Percentiles rank a stretch among this genome's conserved stretches.
Conservation (phyloP, 2,797 vertebrate species). For the Dallia pectoralis region DNA sequence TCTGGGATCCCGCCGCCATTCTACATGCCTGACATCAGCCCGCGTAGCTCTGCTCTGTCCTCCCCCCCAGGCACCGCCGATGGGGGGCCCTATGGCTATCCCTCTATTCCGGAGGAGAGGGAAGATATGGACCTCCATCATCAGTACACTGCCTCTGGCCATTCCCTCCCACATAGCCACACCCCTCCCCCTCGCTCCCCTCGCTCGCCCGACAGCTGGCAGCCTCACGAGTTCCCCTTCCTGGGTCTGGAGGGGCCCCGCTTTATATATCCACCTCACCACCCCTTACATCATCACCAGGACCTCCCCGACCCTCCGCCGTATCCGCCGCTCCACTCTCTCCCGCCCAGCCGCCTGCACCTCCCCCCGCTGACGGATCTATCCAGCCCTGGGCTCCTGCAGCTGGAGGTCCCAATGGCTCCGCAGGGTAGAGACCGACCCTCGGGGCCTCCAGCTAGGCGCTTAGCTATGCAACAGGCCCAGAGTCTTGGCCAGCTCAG, state of each 20-base stretch:
- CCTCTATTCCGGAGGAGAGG: conserved; percentile 93
- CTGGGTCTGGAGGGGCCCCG: conserved; percentile 88
- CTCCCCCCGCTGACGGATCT: conserved; percentile 85
- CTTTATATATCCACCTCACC: conserved; percentile 90
- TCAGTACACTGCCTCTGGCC: conserved; percentile 86
- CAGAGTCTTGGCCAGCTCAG: conserved; percentile 97
- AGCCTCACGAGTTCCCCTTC: conserved; percentile 90
- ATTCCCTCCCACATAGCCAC: conserved; percentile 92
- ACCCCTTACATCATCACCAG: conserved; percentile 83
- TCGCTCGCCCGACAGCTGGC: conserved; percentile 94
- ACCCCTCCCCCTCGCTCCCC: conserved; percentile 90
- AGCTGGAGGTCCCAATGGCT: conserved; percentile 93
- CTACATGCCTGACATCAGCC: conserved; percentile 98
- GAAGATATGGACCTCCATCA: conserved; percentile 83
- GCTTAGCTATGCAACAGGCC: conserved; percentile 98
- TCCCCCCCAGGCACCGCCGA: conserved; percentile 88
- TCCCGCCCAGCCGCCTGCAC: conserved; percentile 72
- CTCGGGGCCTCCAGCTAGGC: conserved; percentile 83
- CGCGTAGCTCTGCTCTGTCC: conserved; percentile 94
- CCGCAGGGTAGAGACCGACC: conserved; percentile 82
- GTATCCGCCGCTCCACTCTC: conserved; percentile 79
- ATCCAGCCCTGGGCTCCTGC: conserved; percentile 90
- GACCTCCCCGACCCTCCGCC: conserved; percentile 87
- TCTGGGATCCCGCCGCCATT: conserved; percentile 90
- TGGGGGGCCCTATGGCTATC: conserved; percentile 92